Evolutionary conservation across 2,113 vertebrate genomes (phyloP).

Genomic region (Bufo bufo): DNA sequence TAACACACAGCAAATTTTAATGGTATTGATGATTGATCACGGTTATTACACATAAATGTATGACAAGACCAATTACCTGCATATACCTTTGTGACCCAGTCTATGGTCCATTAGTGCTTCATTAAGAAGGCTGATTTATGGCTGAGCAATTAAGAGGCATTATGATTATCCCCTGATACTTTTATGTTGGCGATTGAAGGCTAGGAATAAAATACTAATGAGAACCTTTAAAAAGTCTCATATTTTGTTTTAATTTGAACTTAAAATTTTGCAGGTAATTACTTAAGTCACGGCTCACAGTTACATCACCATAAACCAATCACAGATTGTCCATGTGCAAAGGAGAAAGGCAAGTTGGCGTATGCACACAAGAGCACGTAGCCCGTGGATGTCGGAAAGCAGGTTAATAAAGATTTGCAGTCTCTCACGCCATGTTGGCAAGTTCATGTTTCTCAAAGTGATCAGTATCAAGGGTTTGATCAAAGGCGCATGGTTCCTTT

Average conservation of each 20-base stretch:
- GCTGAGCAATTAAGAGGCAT: slow-evolving; percentile 56
- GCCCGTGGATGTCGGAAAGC: neutral
- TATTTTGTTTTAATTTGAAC: slow-evolving; percentile 22
- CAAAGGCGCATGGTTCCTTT: slow-evolving; percentile 61
- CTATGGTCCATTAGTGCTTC: slow-evolving; percentile 60
- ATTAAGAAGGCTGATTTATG: slow-evolving; percentile 54
- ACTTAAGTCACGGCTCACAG: neutral
- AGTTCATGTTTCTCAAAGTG: slow-evolving; percentile 85
- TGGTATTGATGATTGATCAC: slow-evolving; percentile 32
- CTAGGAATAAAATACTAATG: slow-evolving; percentile 38
- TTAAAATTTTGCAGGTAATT: slow-evolving; percentile 23
- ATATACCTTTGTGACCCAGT: slow-evolving; percentile 47
- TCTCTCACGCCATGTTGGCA: slow-evolving; percentile 73
- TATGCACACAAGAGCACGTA: neutral
- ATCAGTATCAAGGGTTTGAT: slow-evolving; percentile 69
- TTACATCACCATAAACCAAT: slow-evolving; percentile 22
- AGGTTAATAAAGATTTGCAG: neutral
- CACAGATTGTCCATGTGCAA: slow-evolving; percentile 5
- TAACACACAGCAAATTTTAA: slow-evolving; percentile 60
- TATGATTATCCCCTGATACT: slow-evolving; percentile 36
- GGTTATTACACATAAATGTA: slow-evolving; percentile 55
- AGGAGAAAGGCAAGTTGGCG: neutral
- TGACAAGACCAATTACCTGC: slow-evolving; percentile 51
- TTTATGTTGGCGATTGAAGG: slow-evolving; percentile 47
- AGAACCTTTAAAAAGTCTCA: slow-evolving; percentile 22